Percentiles rank a stretch among this genome's conserved stretches.
These are phyloP conservation scores for Hesperia comma DNA, from an alignment of 2,888 invertebrate species.

Conservation along the genomic window DNA sequence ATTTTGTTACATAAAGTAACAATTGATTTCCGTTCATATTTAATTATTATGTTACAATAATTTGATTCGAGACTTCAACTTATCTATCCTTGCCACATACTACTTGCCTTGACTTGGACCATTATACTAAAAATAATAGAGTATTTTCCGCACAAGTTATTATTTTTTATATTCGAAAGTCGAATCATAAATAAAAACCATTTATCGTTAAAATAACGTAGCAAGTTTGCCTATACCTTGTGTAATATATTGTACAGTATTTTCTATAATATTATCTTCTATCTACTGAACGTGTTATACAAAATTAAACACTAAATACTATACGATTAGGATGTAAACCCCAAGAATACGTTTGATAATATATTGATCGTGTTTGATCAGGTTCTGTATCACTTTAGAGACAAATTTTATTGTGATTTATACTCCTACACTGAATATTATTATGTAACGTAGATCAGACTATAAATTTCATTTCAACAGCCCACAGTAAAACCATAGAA, in stretches of 20 bases:
- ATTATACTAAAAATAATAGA: constrained; percentile 9
- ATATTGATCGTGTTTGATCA: background rate
- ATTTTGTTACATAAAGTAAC: too few relatives aligned
- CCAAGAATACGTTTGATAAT: constrained; percentile 22
- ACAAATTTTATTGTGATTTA: constrained; percentile 31
- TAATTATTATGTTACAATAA: background rate
- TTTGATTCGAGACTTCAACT: constrained; percentile 9
- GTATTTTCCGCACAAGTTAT: constrained; percentile 29
- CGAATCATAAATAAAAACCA: background rate
- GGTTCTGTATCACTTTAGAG: constrained; percentile 24
- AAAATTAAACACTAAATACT: background rate
- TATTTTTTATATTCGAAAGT: constrained; percentile 28
- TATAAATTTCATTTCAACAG: constrained; percentile 1
- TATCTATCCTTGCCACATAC: constrained; percentile 26
- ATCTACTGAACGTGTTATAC: background rate
- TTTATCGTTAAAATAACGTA: background rate
- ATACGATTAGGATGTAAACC: constrained; percentile 10
- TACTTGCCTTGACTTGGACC: constrained; percentile 29
- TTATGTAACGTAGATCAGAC: constrained; percentile 20
- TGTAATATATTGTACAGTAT: constrained; percentile 5
- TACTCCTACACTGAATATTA: constrained; percentile 24
- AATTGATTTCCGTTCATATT: background rate
- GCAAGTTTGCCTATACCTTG: background rate
- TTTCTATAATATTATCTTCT: constrained; percentile 10
- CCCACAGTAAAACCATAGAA: background rate